These are phyloP conservation scores for Protonemura montana DNA, from an alignment of 2,888 invertebrate species.

Conservation along the genomic window DNA sequence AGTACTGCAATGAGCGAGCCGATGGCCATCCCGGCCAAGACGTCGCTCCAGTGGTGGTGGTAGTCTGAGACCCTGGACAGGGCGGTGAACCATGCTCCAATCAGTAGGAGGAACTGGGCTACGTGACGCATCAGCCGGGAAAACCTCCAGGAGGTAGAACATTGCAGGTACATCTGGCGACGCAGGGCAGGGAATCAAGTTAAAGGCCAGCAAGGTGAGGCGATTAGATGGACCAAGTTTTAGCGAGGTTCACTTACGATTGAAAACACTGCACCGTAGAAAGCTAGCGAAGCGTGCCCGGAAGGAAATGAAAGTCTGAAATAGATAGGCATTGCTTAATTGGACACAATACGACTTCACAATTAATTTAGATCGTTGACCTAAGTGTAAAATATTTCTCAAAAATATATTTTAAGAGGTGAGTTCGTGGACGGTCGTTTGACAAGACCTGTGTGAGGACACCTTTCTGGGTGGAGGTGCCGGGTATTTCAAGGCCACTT, in stretches of 20 bases:
- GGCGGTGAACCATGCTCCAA: constrained; percentile 84
- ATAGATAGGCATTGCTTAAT: constrained; percentile 47
- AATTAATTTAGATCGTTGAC: no score
- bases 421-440: no score
- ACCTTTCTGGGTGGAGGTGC: no score
- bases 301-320: constrained; percentile 85
- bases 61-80: constrained; percentile 92
- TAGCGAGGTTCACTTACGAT: constrained; percentile 70
- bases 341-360: no score
- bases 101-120: constrained; percentile 80
- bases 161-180: constrained; percentile 76
- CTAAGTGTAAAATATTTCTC: no score
- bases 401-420: no score
- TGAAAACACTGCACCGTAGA: constrained; percentile 84
- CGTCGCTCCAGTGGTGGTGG: constrained; percentile 98
- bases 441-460: no score
- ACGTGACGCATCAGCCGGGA: constrained; percentile 82
- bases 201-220: no score
- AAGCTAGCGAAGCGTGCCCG: constrained; percentile 89
- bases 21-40: constrained; percentile 76
- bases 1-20: constrained; percentile 54
- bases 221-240: constrained; percentile 45
- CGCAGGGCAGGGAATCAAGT: no score
- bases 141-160: constrained; percentile 80
- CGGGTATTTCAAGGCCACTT: no score